A percentile compares a stretch with the other conserved stretches of the same genome.
Conservation (phyloP, 2,113 vertebrate species). For the Arvicanthis niloticus region DNA sequence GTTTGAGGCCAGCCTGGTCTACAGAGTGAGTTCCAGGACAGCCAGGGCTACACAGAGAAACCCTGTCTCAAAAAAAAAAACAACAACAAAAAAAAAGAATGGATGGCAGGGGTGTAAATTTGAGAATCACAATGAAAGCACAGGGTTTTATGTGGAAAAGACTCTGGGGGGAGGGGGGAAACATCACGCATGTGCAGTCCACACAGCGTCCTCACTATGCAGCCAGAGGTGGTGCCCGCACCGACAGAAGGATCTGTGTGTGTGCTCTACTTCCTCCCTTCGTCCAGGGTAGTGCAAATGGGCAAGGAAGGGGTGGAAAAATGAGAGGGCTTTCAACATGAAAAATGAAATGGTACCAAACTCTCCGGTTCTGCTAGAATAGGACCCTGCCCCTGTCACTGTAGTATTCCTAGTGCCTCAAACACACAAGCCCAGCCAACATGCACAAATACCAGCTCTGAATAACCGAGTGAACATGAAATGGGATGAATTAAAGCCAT, state of each 20-base stretch:
- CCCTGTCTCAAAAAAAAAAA: no score
- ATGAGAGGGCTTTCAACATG: not conserved
- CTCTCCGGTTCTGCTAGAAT: no score
- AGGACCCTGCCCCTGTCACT: not conserved
- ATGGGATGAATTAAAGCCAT: not conserved
- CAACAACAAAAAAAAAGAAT: not conserved
- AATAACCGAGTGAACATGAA: not conserved
- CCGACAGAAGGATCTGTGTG: rapidly evolving
- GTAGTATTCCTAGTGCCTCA: not conserved
- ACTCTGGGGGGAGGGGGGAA: rapidly evolving
- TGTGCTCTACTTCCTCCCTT: not conserved
- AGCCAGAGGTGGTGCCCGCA: not conserved
- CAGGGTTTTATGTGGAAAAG: not conserved
- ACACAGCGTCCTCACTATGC: not conserved
- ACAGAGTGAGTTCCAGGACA: no score
- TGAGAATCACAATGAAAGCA: not conserved
- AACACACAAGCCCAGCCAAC: not conserved
- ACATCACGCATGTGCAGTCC: not conserved
- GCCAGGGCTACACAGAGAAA: no score
- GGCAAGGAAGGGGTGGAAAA: not conserved
- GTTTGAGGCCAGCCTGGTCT: no score
- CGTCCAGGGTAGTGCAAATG: not conserved
- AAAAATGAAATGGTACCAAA: not conserved
- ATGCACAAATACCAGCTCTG: not conserved
- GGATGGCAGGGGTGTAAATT: not conserved